These are phyloP conservation scores for Poecilus cupreus DNA, from an alignment of 2,888 invertebrate genomes.

Conservation along the genomic window DNA sequence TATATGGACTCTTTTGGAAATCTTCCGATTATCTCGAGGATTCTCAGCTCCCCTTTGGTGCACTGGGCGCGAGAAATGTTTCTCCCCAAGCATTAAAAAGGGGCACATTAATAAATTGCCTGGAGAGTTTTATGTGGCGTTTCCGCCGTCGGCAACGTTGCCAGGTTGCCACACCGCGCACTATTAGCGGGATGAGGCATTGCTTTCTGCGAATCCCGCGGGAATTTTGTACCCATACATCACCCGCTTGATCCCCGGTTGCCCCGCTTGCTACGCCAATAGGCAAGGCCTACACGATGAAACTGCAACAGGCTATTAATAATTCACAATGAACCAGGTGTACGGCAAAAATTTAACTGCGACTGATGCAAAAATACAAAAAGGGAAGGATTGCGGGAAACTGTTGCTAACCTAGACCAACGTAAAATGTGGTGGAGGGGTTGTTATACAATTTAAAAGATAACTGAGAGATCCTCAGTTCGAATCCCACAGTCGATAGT, in stretches of 20 bases:
- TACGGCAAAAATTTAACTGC: not conserved
- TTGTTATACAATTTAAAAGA: no score
- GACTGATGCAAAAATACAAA: not conserved
- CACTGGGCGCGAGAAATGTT: not conserved
- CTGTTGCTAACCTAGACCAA: no score
- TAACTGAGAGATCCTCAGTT: no score
- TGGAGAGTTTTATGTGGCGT: conserved; percentile 44
- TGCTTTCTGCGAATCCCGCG: conserved; percentile 38
- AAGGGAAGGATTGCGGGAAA: not conserved
- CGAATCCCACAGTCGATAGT: no score
- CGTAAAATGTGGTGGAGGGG: no score
- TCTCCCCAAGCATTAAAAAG: not conserved
- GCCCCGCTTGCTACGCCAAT: conserved; percentile 18
- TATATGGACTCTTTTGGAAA: not conserved
- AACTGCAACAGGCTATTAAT: conserved; percentile 51
- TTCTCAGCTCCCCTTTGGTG: not conserved
- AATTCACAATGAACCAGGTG: conserved; percentile 51
- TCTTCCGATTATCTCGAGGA: not conserved
- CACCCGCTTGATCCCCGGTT: conserved; percentile 13
- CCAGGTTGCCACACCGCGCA: not conserved
- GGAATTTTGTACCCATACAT: conserved; percentile 42
- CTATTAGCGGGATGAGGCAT: conserved; percentile 52
- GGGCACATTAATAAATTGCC: conserved; percentile 43
- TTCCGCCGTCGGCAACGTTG: conserved; percentile 1
- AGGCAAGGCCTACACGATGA: not conserved